These are phyloP conservation scores for Centropus bengalensis DNA, from an alignment of 2,113 vertebrate genomes.

Conservation along the genomic window DNA sequence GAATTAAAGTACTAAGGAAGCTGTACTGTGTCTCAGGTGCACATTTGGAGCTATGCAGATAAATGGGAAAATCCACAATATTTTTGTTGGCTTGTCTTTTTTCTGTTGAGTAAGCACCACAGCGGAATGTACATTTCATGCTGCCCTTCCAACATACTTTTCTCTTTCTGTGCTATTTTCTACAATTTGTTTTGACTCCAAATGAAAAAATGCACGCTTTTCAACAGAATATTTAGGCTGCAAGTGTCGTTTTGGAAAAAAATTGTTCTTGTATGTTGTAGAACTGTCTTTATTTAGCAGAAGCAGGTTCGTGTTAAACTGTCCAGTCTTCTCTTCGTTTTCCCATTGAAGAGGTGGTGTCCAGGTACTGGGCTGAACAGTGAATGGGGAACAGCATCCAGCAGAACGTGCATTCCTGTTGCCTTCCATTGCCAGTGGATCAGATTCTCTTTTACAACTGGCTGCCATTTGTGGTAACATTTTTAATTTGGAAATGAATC, in stretches of 20 bases:
- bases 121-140: not conserved
- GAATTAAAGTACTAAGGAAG: not conserved
- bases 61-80: not conserved
- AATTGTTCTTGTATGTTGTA: not conserved
- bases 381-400: not conserved
- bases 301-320: not conserved
- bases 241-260: not conserved
- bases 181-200: not conserved
- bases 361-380: not conserved
- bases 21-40: not conserved
- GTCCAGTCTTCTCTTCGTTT: not conserved
- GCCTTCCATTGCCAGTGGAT: not conserved
- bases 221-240: not conserved
- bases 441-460: not conserved
- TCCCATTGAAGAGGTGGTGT: not conserved
- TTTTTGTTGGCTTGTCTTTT: not conserved
- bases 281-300: not conserved
- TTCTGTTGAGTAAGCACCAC: not conserved
- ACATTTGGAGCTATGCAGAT: not conserved
- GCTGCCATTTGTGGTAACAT: not conserved
- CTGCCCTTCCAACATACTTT: not conserved
- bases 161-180: not conserved
- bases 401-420: not conserved
- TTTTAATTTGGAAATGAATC: not conserved
- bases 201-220: not conserved